Evolutionary conservation across 1,140 invertebrate species (phyloP).

Genomic region (Drosophila pachea): DNA sequence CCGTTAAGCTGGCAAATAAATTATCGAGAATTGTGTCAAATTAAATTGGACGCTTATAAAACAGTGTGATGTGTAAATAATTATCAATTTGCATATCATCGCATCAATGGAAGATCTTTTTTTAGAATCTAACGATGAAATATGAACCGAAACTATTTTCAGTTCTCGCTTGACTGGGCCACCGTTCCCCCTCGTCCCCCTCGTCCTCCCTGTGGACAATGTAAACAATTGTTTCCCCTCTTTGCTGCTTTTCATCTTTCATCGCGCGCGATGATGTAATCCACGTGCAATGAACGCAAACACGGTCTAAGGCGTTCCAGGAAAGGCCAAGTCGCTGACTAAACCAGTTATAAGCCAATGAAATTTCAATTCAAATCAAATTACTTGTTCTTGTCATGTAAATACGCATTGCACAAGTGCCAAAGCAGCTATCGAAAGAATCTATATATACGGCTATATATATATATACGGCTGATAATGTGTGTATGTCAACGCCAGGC

Average conservation of each 20-base stretch:
- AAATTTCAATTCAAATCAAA: too few species aligned
- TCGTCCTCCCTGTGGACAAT: slow-evolving; percentile 14
- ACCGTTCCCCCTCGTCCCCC: too few species aligned
- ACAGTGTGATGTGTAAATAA: slow-evolving; percentile 18
- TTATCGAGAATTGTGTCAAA: slow-evolving; percentile 47
- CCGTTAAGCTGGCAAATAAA: slow-evolving; percentile 36
- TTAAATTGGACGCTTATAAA: slow-evolving; percentile 28
- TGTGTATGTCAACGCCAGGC: too few species aligned
- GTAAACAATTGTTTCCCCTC: slow-evolving; percentile 20
- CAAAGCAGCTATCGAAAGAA: too few species aligned
- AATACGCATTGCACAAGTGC: too few species aligned
- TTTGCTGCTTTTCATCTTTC: slow-evolving; percentile 1
- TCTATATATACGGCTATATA: too few species aligned
- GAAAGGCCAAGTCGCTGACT: background rate
- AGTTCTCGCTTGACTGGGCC: slow-evolving; percentile 10
- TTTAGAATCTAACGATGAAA: slow-evolving; percentile 1
- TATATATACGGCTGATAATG: too few species aligned
- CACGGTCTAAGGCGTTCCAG: background rate
- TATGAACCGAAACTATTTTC: background rate
- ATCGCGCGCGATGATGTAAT: slow-evolving; percentile 36
- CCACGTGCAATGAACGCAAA: background rate
- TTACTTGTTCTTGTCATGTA: too few species aligned
- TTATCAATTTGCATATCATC: slow-evolving; percentile 44
- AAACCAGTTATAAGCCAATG: too few species aligned
- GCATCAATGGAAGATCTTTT: slow-evolving; percentile 1